Evolutionary conservation across 2,797 vertebrate species (phyloP), one percentile per base, ranked within the genome.

Genomic region (Sciaenops ocellatus): DNA sequence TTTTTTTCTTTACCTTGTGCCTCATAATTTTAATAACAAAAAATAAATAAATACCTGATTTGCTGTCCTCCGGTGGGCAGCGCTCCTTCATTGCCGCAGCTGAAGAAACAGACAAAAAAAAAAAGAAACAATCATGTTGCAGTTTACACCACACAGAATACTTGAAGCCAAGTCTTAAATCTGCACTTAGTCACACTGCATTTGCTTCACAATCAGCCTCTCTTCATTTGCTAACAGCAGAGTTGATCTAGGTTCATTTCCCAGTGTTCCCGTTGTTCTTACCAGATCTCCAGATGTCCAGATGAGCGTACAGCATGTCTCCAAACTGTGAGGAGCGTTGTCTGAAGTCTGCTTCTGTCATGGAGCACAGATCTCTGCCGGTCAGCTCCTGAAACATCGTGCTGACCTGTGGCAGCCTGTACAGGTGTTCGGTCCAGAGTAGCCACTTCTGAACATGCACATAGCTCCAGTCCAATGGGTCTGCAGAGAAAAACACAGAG

Each of bases 201-300:
- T 79, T 71, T 64, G 44, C 34, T 15, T 3, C 12, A 47, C 62
- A 59, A 56, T 42, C 22, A 24, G 5, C 34, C n/a, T 44, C 42
- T 59, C 5, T 30, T 30, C 3, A 70, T 62, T 51, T 54, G 20
- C 24, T 1, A 50, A 12, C 22, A 51, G 8, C 22, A 56, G 47
- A 52, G n/a, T 18, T 17, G n/a, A 38, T 52, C 17, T 17, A n/a
- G 18, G 6, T 38, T 76, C 0, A 48, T 52, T 50, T 18, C 12
- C 30, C 24, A 6, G 26, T 17, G 59, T 62, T 24, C 13, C 13
- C 34, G 5, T 46, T 50, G 63, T 72, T 51, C 78, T 59, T 74
- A 99, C 98, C 97, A 82, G 97, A 99, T 87, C 97, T 98, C 98
- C 98, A 99, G 90, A 99, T 98, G 93, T 99, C 98, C 46, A 99